phyloP scores from a whole-genome alignment of 1,140 invertebrate species.

The Vanessa atalanta region DNA sequence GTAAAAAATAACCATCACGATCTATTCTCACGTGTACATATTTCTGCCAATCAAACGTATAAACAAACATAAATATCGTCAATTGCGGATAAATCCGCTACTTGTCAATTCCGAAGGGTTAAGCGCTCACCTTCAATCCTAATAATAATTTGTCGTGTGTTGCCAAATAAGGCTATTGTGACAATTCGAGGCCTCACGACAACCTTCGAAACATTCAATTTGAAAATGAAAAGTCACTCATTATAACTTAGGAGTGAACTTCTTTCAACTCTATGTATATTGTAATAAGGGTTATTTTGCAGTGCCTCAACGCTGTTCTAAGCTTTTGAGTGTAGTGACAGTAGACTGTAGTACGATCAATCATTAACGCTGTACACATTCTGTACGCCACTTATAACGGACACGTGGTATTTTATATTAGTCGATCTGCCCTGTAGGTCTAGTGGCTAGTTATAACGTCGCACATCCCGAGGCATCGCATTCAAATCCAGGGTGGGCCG shows the following conservation, averaged over 20 bases:
- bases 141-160: constrained; percentile 55
- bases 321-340: not conserved
- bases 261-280: not conserved
- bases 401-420: constrained; percentile 1
- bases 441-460: too few species aligned
- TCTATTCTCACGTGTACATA: too few species aligned
- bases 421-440: not conserved
- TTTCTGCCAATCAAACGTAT: not conserved
- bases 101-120: constrained; percentile 39
- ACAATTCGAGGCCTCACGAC: constrained; percentile 32
- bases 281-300: not conserved
- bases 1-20: too few species aligned
- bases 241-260: not conserved
- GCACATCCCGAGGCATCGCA: too few species aligned
- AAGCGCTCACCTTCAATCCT: constrained; percentile 40
- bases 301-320: not conserved
- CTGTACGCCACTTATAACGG: not conserved
- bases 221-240: constrained; percentile 34
- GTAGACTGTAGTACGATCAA: not conserved
- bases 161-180: constrained; percentile 64
- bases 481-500: too few species aligned
- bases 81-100: constrained; percentile 33
- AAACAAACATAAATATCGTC: constrained; percentile 2
- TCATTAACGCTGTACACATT: not conserved
- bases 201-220: constrained; percentile 35